A percentile compares a stretch with the other conserved stretches of the same genome.
Conservation (phyloP, 2,888 invertebrate species). For the Tridacna gigas region DNA sequence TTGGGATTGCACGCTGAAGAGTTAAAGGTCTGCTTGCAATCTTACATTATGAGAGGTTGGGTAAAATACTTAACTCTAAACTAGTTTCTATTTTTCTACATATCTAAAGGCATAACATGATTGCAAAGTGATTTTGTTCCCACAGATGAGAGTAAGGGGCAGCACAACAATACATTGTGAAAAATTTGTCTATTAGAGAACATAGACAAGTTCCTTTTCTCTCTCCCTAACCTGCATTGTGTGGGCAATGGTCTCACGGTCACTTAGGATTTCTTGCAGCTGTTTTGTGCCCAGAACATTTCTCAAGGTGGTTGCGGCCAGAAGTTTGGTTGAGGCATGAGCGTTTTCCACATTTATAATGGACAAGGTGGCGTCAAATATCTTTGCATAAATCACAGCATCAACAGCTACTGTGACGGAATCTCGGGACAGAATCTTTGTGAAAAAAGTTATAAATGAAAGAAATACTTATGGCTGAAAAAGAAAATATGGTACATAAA, state of each 20-base stretch:
- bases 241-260: constrained; percentile 96
- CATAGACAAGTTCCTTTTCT: no score
- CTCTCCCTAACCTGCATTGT: constrained; percentile 88
- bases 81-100: no score
- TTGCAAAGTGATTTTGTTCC: no score
- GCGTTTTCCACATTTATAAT: constrained; percentile 99
- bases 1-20: no score
- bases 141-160: no score
- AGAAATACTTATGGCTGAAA: not conserved
- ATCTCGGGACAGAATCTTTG: constrained; percentile 96
- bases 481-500: not conserved
- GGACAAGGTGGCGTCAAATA: constrained; percentile 98
- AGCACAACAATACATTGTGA: no score
- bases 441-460: constrained; percentile 17
- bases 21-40: no score
- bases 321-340: constrained; percentile 95
- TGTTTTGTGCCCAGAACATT: constrained; percentile 98
- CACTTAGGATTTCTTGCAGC: constrained; percentile 97
- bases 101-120: no score
- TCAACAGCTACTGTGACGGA: constrained; percentile 99
- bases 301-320: constrained; percentile 87
- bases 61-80: no score
- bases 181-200: no score
- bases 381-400: constrained; percentile 89
- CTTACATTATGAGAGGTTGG: no score